Percentiles rank a stretch among this genome's conserved stretches.
Evolutionary conservation across 2,113 vertebrate species (phyloP).

Genomic region (Notiomystis cincta): DNA sequence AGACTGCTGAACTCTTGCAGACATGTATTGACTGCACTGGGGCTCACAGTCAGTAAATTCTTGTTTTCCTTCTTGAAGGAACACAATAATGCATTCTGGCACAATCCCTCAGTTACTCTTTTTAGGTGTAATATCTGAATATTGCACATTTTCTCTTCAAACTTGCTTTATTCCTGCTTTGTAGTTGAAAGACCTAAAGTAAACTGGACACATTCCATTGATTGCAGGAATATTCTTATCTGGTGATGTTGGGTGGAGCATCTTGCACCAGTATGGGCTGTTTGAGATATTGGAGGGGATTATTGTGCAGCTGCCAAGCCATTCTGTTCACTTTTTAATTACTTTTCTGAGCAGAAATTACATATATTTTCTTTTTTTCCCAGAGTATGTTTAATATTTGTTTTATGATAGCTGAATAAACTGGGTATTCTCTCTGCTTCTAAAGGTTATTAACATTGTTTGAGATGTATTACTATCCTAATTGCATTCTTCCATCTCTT

Average conservation of each 20-base stretch:
- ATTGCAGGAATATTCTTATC: not conserved
- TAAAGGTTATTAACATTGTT: slow-evolving; percentile 54
- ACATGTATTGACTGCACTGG: not conserved
- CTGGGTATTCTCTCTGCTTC: slow-evolving; percentile 38
- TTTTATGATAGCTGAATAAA: slow-evolving; percentile 53
- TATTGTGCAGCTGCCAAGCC: slow-evolving; percentile 29
- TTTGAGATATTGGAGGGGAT: not conserved
- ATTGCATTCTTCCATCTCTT: slow-evolving; percentile 40
- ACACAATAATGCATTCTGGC: not conserved
- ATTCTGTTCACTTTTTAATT: slow-evolving; percentile 45
- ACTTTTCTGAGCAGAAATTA: slow-evolving; percentile 38
- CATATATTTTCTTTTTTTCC: slow-evolving; percentile 6
- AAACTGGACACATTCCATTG: not conserved
- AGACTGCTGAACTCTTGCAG: not conserved
- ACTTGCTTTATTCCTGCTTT: not conserved
- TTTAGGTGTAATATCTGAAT: not conserved
- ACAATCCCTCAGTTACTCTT: not conserved
- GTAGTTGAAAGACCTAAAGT: not conserved
- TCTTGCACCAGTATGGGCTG: not conserved
- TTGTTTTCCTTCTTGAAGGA: not conserved
- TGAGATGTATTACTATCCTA: slow-evolving; percentile 52
- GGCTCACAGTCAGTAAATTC: not conserved
- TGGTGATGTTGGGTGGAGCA: not conserved
- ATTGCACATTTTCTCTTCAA: not conserved
- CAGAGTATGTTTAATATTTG: slow-evolving; percentile 51